Evolutionary conservation across 2,797 vertebrate species (phyloP), one percentile per base, ranked within the genome.

Genomic region (Anabacerthia variegaticeps): DNA sequence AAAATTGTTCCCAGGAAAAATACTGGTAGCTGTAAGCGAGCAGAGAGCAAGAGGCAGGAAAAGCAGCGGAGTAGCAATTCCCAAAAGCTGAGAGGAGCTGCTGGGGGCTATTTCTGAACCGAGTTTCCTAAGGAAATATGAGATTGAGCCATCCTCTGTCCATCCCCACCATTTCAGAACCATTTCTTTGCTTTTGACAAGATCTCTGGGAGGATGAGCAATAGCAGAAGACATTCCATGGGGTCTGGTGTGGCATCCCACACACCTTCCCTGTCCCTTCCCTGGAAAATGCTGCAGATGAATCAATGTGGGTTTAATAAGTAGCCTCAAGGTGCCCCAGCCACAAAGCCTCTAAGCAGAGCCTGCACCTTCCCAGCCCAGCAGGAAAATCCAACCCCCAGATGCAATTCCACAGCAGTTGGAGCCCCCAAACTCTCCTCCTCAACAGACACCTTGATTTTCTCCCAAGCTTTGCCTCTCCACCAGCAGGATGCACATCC

Each of bases 221-320:
- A 1, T 0, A 28, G 21, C 51, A 12, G 32, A 5, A 82, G 37
- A 0, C 30, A 9, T 9, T 32, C 62, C 21, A 0, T 2, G 23
- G 75, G 74, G 28, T 12, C 51, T 28, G 43, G 26, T 2, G 1
- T 0, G 18, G n/a, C 4, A 1, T 3, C 54, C 44, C 68, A 8
- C 48, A 10, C 0, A 1, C 34, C 51, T 71, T 43, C 4, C 23
- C 63, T 21, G 44, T 12, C 61, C 72, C 84, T 16, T 20, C 0
- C 23, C 44, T 1, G 23, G 32, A 28, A 28, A 32, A 56, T 1
- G 1, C 78, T 4, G 30, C 8, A 32, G 36, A 71, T 32, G 41
- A 3, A 7, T 9, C 15, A 4, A 5, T 2, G 2, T 30, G 30
- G 14, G 10, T 34, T 27, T 1, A 32, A 8, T 3, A 2, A 48